These are phyloP conservation scores for Neotoma lepida DNA, from an alignment of 2,113 vertebrate species.

Conservation along the genomic window DNA sequence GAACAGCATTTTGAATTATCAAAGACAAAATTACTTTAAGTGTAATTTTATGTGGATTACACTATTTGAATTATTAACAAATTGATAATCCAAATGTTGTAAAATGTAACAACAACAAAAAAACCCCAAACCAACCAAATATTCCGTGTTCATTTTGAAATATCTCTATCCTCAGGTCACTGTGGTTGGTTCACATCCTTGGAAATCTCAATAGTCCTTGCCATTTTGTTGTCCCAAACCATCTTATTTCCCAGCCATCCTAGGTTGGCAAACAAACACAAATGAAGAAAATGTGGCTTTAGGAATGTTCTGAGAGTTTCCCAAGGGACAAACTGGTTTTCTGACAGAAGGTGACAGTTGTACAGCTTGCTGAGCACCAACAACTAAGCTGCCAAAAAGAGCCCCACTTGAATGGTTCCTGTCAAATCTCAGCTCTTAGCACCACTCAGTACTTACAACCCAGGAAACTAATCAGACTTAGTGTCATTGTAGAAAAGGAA, in stretches of 20 bases:
- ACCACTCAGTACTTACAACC: neutral
- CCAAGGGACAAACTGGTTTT: neutral
- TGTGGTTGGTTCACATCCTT: neutral
- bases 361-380: neutral
- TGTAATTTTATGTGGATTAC: conserved; percentile 8
- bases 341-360: neutral
- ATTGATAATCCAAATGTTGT: neutral
- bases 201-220: neutral
- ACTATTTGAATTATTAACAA: conserved; percentile 47
- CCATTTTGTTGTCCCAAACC: neutral
- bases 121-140: neutral
- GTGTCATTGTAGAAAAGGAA: neutral
- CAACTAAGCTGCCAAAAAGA: neutral
- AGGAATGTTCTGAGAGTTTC: neutral
- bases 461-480: neutral
- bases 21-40: conserved; percentile 2
- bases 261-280: neutral
- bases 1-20: neutral
- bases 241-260: neutral
- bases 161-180: neutral
- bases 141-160: neutral
- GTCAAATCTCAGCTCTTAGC: neutral
- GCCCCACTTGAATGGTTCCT: neutral
- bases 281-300: neutral
- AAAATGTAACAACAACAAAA: neutral